Evolutionary conservation across 2,113 vertebrate genomes (phyloP).

Genomic region (Blennius ocellaris): DNA sequence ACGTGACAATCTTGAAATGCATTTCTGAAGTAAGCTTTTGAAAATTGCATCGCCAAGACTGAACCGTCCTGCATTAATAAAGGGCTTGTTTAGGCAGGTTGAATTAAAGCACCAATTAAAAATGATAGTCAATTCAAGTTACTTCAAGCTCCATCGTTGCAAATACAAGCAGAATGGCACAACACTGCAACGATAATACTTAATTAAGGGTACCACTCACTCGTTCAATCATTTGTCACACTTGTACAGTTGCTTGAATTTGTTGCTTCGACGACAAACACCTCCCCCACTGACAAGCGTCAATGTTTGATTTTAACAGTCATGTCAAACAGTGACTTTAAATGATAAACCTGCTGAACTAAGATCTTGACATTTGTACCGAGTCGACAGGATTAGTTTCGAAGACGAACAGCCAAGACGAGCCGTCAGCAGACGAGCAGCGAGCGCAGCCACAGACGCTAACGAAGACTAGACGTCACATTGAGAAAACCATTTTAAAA

Average conservation of each 20-base stretch:
- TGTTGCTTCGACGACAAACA: conserved; percentile 25
- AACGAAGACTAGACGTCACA: conserved; percentile 33
- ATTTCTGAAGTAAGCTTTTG: conserved; percentile 10
- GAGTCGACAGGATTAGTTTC: conserved; percentile 53
- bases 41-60: background rate
- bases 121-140: conserved; percentile 2
- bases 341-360: conserved; percentile 26
- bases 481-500: conserved; percentile 34
- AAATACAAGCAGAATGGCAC: conserved; percentile 37
- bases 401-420: conserved; percentile 33
- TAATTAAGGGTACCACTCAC: background rate
- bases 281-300: conserved; percentile 33
- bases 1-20: conserved; percentile 3
- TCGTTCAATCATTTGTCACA: conserved; percentile 45
- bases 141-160: conserved; percentile 32
- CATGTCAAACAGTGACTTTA: conserved; percentile 30
- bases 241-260: conserved; percentile 8
- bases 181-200: conserved; percentile 6
- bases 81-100: conserved; percentile 11
- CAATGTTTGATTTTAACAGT: conserved; percentile 18
- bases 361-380: conserved; percentile 43
- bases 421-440: conserved; percentile 38
- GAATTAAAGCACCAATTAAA: background rate
- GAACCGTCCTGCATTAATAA: background rate
- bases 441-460: conserved; percentile 29